These are phyloP conservation scores for Agrotis segetum DNA, from an alignment of 2,888 invertebrate genomes.

Conservation along the genomic window DNA sequence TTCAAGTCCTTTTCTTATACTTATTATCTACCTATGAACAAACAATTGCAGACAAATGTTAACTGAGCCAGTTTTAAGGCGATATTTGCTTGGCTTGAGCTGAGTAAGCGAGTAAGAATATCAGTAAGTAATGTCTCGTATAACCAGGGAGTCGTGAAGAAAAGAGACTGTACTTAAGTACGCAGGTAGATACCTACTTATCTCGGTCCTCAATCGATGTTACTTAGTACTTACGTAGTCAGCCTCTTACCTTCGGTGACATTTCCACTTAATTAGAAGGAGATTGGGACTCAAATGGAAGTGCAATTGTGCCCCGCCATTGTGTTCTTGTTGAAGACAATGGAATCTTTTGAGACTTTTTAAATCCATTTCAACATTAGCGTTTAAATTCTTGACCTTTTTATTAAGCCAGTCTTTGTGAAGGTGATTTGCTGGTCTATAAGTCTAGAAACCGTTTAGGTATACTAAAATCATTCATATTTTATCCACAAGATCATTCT, in stretches of 20 bases:
- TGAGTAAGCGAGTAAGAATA: too few species aligned
- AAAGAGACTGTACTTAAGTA: not conserved
- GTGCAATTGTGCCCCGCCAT: constrained; percentile 23
- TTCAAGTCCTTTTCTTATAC: too few species aligned
- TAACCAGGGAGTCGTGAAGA: not conserved
- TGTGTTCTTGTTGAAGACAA: constrained; percentile 36
- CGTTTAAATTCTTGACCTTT: constrained; percentile 7
- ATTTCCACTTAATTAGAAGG: constrained; percentile 44
- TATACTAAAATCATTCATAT: too few species aligned
- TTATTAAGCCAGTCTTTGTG: not conserved
- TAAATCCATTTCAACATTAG: constrained; percentile 14
- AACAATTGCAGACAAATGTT: too few species aligned
- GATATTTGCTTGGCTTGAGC: too few species aligned
- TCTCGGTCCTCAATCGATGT: constrained; percentile 33
- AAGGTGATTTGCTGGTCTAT: constrained; percentile 2
- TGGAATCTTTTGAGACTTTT: constrained; percentile 21
- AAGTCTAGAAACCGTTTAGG: not conserved
- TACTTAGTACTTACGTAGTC: constrained; percentile 11
- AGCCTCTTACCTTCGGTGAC: constrained; percentile 24
- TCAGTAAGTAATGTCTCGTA: too few species aligned
- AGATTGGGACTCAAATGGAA: constrained; percentile 34
- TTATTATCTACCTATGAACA: too few species aligned
- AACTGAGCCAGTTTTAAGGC: too few species aligned
- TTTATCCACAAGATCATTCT: not conserved
- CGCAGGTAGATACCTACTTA: not conserved